Evolutionary conservation across 2,888 invertebrate genomes (phyloP).

Genomic region (Synanthedon vespiformis): DNA sequence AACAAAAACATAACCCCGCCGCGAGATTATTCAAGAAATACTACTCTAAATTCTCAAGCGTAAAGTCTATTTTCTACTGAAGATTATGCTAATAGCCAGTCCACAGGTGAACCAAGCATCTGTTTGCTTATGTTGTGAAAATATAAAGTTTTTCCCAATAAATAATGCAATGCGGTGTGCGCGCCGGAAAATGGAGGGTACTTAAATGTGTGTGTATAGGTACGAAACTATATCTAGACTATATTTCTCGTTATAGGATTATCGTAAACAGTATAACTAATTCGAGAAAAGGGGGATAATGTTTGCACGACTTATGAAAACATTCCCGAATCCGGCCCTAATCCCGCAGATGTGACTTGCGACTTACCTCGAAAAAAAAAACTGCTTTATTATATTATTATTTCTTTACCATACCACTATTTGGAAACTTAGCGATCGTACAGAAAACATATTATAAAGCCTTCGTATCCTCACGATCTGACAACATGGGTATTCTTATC

Average conservation of each 20-base stretch:
- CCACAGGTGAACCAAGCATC: constrained; percentile 55
- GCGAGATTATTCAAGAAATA: constrained; percentile 9
- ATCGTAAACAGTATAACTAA: constrained; percentile 29
- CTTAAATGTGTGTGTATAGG: constrained; percentile 6
- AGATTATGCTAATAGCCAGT: constrained; percentile 31
- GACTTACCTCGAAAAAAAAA: constrained; percentile 10
- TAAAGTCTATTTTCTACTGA: constrained; percentile 27
- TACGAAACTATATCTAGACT: constrained; percentile 5
- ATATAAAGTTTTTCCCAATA: constrained; percentile 64
- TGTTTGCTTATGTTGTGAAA: constrained; percentile 56
- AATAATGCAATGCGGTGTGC: constrained; percentile 50
- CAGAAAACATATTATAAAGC: too few species aligned
- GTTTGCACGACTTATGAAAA: constrained; percentile 32
- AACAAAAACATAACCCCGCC: constrained; percentile 31
- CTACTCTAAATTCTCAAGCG: constrained; percentile 14
- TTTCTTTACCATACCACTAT: constrained; percentile 10
- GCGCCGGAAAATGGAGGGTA: constrained; percentile 3
- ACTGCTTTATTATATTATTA: not conserved
- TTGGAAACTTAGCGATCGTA: constrained; percentile 7
- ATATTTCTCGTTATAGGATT: constrained; percentile 28
- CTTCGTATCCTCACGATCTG: too few species aligned
- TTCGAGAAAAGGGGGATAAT: constrained; percentile 22
- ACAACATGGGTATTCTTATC: too few species aligned
- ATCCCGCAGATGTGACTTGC: constrained; percentile 27
- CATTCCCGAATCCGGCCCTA: constrained; percentile 21